Evolutionary conservation across 1,140 invertebrate genomes (phyloP).

Genomic region (Drosophila aff.): DNA sequence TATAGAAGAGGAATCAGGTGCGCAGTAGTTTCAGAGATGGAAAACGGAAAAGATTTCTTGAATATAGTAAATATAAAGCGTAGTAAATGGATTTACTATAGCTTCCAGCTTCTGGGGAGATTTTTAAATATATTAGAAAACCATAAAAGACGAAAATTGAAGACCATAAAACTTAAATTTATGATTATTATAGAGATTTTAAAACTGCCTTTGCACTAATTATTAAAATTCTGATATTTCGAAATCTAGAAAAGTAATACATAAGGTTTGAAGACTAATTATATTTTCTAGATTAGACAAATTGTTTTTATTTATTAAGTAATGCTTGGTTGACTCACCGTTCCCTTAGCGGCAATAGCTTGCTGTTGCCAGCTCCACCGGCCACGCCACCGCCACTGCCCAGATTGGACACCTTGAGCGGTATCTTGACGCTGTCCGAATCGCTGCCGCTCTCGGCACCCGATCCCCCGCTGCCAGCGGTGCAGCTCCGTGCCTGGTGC

Average conservation of each 20-base stretch:
- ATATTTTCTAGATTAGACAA: too few relatives aligned
- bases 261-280: too few relatives aligned
- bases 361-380: conserved; percentile 41
- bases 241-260: too few relatives aligned
- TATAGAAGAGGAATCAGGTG: not conserved
- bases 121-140: not conserved
- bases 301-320: not conserved
- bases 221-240: not conserved
- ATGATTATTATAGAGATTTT: not conserved
- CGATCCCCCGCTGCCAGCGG: conserved; percentile 76
- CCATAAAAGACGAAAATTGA: not conserved
- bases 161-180: not conserved
- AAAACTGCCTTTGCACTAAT: not conserved
- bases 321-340: conserved; percentile 85
- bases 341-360: conserved; percentile 87
- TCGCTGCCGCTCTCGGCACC: conserved; percentile 86
- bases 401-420: conserved; percentile 84
- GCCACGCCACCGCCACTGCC: conserved; percentile 62
- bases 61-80: not conserved
- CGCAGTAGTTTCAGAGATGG: not conserved
- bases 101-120: not conserved
- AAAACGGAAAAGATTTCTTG: not conserved
- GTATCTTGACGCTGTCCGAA: conserved; percentile 88
- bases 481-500: conserved; percentile 77
- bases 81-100: not conserved